Conservation (phyloP, 2,113 vertebrate species). For the Carlito syrichta region DNA sequence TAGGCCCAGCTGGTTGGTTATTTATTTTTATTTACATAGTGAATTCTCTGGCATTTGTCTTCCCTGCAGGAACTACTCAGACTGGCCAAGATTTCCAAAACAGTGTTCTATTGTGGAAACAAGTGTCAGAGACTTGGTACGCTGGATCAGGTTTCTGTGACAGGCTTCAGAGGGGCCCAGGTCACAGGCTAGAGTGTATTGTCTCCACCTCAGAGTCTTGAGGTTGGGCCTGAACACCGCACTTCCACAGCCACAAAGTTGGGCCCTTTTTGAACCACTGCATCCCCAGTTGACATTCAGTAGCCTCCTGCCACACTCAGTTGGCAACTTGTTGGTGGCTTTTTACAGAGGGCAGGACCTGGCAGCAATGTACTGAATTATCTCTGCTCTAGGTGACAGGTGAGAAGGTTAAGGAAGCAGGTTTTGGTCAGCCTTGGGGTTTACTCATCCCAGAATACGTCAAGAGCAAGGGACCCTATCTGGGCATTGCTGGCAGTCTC, state of each 20-base stretch:
- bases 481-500: too few relatives aligned
- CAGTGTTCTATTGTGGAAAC: constrained; percentile 60
- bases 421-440: not conserved
- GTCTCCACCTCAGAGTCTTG: not conserved
- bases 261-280: not conserved
- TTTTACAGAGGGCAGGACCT: not conserved
- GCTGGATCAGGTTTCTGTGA: not conserved
- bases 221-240: not conserved
- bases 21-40: constrained; percentile 63
- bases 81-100: constrained; percentile 52
- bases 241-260: not conserved
- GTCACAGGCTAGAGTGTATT: not conserved
- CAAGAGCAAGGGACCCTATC: not conserved
- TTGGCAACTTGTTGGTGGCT: not conserved
- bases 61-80: constrained; percentile 15
- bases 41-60: constrained; percentile 60
- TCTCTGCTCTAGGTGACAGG: not conserved
- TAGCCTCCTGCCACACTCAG: not conserved
- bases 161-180: not conserved
- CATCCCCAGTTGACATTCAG: accelerated
- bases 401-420: not conserved
- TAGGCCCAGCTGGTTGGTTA: not conserved
- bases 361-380: not conserved
- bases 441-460: not conserved
- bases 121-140: not conserved